These are phyloP conservation scores for Zophobas morio DNA, from an alignment of 1,140 invertebrate genomes.

Conservation along the genomic window DNA sequence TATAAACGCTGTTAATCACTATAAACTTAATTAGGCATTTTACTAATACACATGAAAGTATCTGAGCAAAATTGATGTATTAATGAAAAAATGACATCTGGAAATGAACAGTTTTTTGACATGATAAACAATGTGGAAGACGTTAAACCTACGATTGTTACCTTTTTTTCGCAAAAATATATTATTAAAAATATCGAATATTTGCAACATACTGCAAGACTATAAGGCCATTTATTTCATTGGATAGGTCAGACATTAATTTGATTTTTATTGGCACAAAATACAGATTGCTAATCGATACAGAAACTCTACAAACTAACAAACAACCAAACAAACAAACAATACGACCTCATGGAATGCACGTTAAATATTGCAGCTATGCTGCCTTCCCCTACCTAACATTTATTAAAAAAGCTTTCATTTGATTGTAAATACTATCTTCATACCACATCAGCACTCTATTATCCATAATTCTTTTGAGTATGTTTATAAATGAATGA, in stretches of 20 bases:
- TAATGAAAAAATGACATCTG: conserved; percentile 19
- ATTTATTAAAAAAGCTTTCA: conserved; percentile 35
- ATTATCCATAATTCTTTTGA: conserved; percentile 20
- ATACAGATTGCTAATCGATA: conserved; percentile 46
- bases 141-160: conserved; percentile 53
- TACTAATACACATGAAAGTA: conserved; percentile 30
- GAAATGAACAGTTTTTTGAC: conserved; percentile 38
- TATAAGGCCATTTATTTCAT: conserved; percentile 58
- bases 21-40: not conserved
- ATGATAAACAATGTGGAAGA: conserved; percentile 55
- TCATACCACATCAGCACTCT: conserved; percentile 6
- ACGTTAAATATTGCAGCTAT: conserved; percentile 45
- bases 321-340: conserved; percentile 16
- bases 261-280: conserved; percentile 54
- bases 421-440: conserved; percentile 43
- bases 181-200: conserved; percentile 55
- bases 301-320: conserved; percentile 24
- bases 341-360: conserved; percentile 49
- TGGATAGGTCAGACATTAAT: conserved; percentile 54
- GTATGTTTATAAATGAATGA: conserved; percentile 30
- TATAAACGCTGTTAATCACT: not conserved
- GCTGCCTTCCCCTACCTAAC: conserved; percentile 28
- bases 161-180: conserved; percentile 52
- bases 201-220: conserved; percentile 51
- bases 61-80: conserved; percentile 18